Evolutionary conservation across 2,797 vertebrate species (phyloP).

Genomic region (Florisuga fusca): DNA sequence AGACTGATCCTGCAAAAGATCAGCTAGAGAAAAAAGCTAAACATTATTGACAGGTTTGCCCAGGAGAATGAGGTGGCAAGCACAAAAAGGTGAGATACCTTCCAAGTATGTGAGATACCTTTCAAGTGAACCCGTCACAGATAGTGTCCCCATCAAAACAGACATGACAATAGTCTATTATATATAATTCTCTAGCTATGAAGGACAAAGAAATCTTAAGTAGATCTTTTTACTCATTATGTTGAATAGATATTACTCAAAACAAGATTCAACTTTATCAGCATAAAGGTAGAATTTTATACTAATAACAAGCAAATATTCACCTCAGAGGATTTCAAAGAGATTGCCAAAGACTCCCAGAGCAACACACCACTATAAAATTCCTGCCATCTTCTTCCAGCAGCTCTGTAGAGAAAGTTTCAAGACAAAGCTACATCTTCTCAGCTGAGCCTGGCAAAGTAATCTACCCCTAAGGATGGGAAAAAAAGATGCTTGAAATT

Average conservation of each 20-base stretch:
- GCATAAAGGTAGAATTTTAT: background rate
- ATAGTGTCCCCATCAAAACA: background rate
- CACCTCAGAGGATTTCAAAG: background rate
- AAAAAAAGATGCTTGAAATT: background rate
- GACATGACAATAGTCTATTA: background rate
- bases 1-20: background rate
- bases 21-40: background rate
- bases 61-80: background rate
- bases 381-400: background rate
- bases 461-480: background rate
- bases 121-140: background rate
- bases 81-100: background rate
- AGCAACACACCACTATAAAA: background rate
- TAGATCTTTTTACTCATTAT: background rate
- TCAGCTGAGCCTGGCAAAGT: background rate
- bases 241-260: background rate
- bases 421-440: background rate
- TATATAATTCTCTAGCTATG: background rate
- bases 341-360: background rate
- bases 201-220: background rate
- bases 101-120: background rate
- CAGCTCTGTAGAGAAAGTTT: background rate
- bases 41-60: background rate
- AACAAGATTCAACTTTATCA: background rate
- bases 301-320: background rate